These are phyloP conservation scores for Gryllus longicercus DNA, from an alignment of 2,888 invertebrate species.

Conservation along the genomic window DNA sequence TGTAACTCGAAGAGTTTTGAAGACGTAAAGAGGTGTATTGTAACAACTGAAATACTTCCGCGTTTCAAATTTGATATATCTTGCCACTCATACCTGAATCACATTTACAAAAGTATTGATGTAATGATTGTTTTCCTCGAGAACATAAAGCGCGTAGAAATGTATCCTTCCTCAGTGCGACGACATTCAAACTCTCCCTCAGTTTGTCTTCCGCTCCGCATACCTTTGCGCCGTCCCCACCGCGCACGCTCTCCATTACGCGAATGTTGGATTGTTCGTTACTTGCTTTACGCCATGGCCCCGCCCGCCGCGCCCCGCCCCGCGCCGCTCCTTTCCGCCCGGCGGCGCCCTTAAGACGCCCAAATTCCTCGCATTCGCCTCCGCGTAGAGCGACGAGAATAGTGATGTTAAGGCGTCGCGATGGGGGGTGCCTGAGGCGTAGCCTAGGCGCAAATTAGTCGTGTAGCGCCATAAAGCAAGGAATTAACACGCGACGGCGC, in stretches of 20 bases:
- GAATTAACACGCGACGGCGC: constrained; percentile 8
- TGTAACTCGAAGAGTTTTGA: no score
- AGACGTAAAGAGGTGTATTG: no score
- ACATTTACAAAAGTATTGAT: no score
- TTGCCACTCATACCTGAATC: no score
- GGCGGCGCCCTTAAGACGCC: not conserved
- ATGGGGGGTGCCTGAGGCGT: not conserved
- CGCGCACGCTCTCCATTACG: not conserved
- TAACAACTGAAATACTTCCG: no score
- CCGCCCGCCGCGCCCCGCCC: not conserved
- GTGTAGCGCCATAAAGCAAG: constrained; percentile 17
- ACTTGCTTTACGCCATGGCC: not conserved
- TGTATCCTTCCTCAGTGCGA: no score
- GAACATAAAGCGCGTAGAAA: no score
- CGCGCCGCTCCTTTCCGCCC: not conserved
- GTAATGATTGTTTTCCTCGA: no score
- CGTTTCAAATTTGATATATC: no score
- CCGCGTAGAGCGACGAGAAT: not conserved
- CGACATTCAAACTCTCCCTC: no score
- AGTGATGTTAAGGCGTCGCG: constrained; percentile 1
- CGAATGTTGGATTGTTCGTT: not conserved
- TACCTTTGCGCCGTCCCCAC: no score
- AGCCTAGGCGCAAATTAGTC: not conserved
- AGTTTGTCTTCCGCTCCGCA: no score
- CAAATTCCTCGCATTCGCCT: constrained; percentile 6